These are phyloP conservation scores for Limnephilus rhombicus DNA, from an alignment of 2,888 invertebrate species.

Conservation along the genomic window DNA sequence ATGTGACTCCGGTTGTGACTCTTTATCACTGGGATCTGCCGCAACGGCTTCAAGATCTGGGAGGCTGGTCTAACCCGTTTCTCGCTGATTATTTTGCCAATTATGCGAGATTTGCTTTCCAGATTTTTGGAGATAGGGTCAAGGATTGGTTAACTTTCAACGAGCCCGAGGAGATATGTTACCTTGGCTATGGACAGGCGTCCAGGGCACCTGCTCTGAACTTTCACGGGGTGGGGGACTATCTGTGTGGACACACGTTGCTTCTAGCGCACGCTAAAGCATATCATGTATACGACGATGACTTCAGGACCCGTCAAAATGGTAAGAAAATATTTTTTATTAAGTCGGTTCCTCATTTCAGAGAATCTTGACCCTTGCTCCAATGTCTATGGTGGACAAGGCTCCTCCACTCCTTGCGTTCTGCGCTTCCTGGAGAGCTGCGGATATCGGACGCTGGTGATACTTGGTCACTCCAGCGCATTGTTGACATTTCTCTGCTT, in stretches of 20 bases:
- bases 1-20: conserved; percentile 77
- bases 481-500: no score
- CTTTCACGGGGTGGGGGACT: conserved; percentile 75
- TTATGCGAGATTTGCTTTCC: conserved; percentile 75
- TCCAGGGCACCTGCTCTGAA: conserved; percentile 71
- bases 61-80: conserved; percentile 78
- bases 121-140: conserved; percentile 76
- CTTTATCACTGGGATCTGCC: conserved; percentile 80
- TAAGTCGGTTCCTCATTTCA: no score
- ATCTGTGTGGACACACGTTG: conserved; percentile 81
- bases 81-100: conserved; percentile 76
- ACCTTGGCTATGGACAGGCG: conserved; percentile 68
- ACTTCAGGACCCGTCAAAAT: conserved; percentile 72
- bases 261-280: conserved; percentile 82
- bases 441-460: no score
- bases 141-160: conserved; percentile 81
- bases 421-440: no score
- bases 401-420: no score
- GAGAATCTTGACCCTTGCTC: no score
- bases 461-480: no score
- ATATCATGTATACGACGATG: conserved; percentile 78
- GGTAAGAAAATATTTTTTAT: conserved; percentile 62
- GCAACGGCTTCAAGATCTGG: conserved; percentile 75
- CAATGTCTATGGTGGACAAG: no score
- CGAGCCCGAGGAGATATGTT: conserved; percentile 75